Conservation (phyloP, 2,888 invertebrate genomes). For the Leucophenga montana region DNA sequence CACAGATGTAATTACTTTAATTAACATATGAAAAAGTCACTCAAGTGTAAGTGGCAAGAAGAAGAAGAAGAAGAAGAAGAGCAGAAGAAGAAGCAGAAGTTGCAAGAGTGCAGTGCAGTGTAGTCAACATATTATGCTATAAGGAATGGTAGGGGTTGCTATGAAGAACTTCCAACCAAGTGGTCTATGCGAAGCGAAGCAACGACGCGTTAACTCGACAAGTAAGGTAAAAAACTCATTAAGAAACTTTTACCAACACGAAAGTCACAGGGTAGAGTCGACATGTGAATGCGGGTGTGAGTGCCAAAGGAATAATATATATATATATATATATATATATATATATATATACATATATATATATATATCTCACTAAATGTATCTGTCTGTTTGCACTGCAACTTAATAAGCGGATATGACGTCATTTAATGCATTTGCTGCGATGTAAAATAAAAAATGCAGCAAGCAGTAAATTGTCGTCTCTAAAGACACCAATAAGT, state of each 20-base stretch:
- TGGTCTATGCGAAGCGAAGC: not conserved
- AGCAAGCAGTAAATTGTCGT: too few relatives aligned
- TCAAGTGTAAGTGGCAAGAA: slow-evolving; percentile 7
- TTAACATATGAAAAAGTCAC: slow-evolving; percentile 19
- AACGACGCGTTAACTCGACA: not conserved
- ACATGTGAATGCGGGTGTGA: too few relatives aligned
- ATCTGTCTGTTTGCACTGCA: not conserved
- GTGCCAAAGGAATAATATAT: too few relatives aligned
- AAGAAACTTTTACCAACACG: slow-evolving; percentile 5
- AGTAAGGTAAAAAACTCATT: slow-evolving; percentile 7
- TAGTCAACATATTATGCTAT: not conserved
- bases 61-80: too few relatives aligned
- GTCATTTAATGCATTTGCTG: not conserved
- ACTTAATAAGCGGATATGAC: slow-evolving; percentile 16
- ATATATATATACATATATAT: too few relatives aligned
- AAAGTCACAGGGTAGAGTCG: not conserved
- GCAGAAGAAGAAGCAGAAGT: too few relatives aligned
- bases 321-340: too few relatives aligned
- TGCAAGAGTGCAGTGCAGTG: not conserved
- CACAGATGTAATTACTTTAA: slow-evolving; percentile 16
- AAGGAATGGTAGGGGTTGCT: too few relatives aligned
- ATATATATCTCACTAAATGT: too few relatives aligned
- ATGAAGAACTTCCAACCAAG: too few relatives aligned
- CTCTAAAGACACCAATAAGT: not conserved
- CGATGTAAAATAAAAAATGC: not conserved